phyloP scores from a whole-genome alignment of 2,113 vertebrate genomes.

The Camelus bactrianus region DNA sequence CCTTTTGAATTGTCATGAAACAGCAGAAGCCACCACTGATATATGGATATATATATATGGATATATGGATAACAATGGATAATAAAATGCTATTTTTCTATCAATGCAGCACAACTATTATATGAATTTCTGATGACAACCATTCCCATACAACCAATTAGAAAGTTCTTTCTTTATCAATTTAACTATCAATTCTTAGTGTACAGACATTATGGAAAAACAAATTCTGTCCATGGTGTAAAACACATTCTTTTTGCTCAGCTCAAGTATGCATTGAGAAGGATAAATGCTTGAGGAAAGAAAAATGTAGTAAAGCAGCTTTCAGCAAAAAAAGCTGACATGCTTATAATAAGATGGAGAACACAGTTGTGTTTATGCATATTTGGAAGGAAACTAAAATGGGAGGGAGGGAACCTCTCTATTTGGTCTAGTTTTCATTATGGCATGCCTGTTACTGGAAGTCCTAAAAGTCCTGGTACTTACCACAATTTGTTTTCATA shows the following conservation, averaged over 20 bases:
- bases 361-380: background rate
- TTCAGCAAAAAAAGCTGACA: background rate
- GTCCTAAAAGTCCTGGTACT: background rate
- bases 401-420: too few species aligned
- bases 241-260: fast-evolving
- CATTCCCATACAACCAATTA: background rate
- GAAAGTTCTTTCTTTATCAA: background rate
- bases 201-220: background rate
- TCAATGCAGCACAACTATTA: background rate
- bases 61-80: background rate
- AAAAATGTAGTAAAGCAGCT: background rate
- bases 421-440: background rate
- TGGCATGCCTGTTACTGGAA: background rate
- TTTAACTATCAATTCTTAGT: background rate
- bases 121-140: background rate
- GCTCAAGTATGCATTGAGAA: background rate
- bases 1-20: background rate
- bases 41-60: too few species aligned
- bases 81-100: background rate
- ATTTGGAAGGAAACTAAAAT: background rate
- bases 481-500: background rate
- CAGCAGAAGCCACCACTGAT: background rate
- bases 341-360: background rate
- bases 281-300: background rate
- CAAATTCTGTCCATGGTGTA: background rate